Conservation (phyloP, 2,113 vertebrate genomes). For the Ranitomeya imitator region DNA sequence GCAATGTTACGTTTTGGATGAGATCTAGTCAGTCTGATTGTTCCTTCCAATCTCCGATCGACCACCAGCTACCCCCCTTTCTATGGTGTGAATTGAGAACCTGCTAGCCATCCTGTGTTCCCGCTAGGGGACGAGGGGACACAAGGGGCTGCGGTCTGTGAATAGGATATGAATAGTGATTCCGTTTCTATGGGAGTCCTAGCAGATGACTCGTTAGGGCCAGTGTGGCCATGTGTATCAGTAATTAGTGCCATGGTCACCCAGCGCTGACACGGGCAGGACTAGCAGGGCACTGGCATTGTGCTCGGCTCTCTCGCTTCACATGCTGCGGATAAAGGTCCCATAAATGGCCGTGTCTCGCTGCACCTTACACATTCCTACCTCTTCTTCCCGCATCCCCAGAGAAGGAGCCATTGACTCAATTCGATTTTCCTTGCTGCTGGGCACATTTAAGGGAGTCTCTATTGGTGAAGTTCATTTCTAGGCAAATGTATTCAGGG, state of each 20-base stretch:
- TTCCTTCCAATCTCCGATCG: too few relatives aligned
- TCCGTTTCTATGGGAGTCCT: slow-evolving; percentile 92
- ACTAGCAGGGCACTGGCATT: background rate
- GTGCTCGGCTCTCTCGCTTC: slow-evolving; percentile 78
- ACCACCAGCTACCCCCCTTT: background rate
- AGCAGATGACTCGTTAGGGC: slow-evolving; percentile 90
- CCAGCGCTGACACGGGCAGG: too few relatives aligned
- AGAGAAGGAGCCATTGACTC: slow-evolving; percentile 87
- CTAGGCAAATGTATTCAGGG: slow-evolving; percentile 99
- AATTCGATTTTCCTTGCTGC: slow-evolving; percentile 97
- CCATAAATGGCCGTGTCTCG: slow-evolving; percentile 97
- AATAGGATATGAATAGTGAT: slow-evolving; percentile 83
- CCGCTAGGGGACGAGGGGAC: slow-evolving; percentile 57
- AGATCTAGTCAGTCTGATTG: background rate
- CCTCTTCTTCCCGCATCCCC: slow-evolving; percentile 89
- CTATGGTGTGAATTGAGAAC: slow-evolving; percentile 20
- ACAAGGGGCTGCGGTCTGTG: slow-evolving; percentile 1
- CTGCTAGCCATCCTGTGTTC: slow-evolving; percentile 65
- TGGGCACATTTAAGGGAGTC: slow-evolving; percentile 90
- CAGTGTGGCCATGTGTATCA: slow-evolving; percentile 72
- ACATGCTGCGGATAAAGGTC: slow-evolving; percentile 91
- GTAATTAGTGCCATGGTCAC: slow-evolving; percentile 55
- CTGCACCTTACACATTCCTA: slow-evolving; percentile 99
- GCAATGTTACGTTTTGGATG: background rate
- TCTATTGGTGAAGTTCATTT: slow-evolving; percentile 98